These are phyloP conservation scores for Eubasilissa regina DNA, from an alignment of 1,140 invertebrate species.

Conservation along the genomic window DNA sequence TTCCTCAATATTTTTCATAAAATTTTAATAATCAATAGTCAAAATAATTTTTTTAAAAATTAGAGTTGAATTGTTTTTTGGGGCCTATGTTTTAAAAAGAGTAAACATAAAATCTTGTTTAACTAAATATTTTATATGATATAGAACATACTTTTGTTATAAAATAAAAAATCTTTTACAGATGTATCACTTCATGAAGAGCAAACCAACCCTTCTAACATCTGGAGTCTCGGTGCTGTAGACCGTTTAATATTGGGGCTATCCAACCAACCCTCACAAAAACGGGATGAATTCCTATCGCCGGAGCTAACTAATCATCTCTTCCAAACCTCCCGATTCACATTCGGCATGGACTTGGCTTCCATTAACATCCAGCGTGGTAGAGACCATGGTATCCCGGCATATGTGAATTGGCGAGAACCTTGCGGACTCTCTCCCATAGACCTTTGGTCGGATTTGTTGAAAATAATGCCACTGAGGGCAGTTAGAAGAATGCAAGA, in stretches of 20 bases:
- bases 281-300: constrained; percentile 87
- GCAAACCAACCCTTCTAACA: constrained; percentile 76
- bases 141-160: not conserved
- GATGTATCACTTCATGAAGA: constrained; percentile 87
- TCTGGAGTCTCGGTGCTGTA: constrained; percentile 82
- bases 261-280: constrained; percentile 83
- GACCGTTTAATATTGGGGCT: constrained; percentile 86
- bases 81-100: not conserved
- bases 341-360: constrained; percentile 91
- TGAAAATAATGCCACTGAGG: constrained; percentile 79
- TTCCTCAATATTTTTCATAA: no score
- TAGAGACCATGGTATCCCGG: constrained; percentile 90
- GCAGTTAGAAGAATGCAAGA: constrained; percentile 76
- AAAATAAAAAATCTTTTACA: constrained; percentile 63
- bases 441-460: constrained; percentile 83
- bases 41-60: not conserved
- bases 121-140: not conserved
- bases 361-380: constrained; percentile 92
- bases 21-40: no score
- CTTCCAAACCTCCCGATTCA: constrained; percentile 82
- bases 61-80: constrained; percentile 1
- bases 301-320: constrained; percentile 89
- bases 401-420: constrained; percentile 87
- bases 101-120: not conserved
- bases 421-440: constrained; percentile 85